These are phyloP conservation scores for Beris chalybata DNA, from an alignment of 2,888 invertebrate species.

Conservation along the genomic window DNA sequence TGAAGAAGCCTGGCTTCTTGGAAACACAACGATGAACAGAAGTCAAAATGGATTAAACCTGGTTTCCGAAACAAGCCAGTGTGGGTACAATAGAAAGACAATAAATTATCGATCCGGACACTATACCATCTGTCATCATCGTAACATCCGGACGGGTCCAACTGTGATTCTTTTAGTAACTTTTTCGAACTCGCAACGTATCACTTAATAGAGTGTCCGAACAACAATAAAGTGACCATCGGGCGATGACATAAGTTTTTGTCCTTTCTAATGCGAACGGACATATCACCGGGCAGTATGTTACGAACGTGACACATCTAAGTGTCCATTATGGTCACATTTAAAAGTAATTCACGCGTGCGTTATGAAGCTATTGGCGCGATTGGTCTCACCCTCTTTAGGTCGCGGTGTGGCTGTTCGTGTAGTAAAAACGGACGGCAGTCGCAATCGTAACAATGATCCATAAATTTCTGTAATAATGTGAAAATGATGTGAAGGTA, in stretches of 20 bases:
- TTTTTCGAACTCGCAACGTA: conserved; percentile 20
- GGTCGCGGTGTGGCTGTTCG: too few species aligned
- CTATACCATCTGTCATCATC: conserved; percentile 18
- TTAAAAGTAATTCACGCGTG: conserved; percentile 30
- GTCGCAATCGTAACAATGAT: too few species aligned
- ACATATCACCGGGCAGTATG: conserved; percentile 2
- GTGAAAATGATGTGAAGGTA: too few species aligned
- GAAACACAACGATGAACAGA: background rate
- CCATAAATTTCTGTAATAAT: too few species aligned
- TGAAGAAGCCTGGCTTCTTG: conserved; percentile 11
- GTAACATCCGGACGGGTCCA: conserved; percentile 10
- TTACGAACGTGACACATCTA: conserved; percentile 29
- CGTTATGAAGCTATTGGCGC: background rate
- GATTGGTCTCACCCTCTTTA: conserved; percentile 10
- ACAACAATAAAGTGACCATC: conserved; percentile 20
- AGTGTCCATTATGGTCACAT: conserved; percentile 29
- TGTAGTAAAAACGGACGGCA: too few species aligned
- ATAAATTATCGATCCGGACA: background rate
- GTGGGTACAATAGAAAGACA: conserved; percentile 5
- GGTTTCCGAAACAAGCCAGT: conserved; percentile 17
- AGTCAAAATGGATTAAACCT: conserved; percentile 13
- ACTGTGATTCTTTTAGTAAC: conserved; percentile 5
- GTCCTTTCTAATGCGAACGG: background rate
- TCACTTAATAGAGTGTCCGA: conserved; percentile 15
- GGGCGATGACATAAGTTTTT: conserved; percentile 24